phyloP scores from a whole-genome alignment of 1,140 invertebrate species.

The Spodoptera frugiperda region DNA sequence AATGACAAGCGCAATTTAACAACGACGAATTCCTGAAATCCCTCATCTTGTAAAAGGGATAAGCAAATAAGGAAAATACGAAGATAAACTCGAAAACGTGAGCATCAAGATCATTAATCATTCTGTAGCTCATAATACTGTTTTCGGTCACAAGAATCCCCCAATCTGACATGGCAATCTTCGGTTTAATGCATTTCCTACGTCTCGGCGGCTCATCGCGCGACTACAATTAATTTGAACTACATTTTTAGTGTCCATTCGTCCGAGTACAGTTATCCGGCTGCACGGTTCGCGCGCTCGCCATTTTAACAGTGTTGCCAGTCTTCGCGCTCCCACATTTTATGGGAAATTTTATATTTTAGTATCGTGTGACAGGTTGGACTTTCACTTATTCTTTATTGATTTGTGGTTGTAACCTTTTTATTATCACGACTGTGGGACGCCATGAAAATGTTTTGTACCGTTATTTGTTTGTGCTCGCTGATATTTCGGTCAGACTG shows the following conservation, averaged over 20 bases:
- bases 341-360: constrained; percentile 51
- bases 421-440: constrained; percentile 27
- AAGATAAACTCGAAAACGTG: not conserved
- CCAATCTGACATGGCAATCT: not conserved
- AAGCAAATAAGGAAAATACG: constrained; percentile 8
- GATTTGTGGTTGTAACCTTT: constrained; percentile 10
- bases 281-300: constrained; percentile 38
- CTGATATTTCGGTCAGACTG: constrained; percentile 18
- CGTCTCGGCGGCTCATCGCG: constrained; percentile 6
- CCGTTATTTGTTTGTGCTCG: constrained; percentile 13
- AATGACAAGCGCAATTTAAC: not conserved
- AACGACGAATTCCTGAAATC: not conserved
- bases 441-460: constrained; percentile 10
- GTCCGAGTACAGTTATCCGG: constrained; percentile 44
- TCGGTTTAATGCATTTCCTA: constrained; percentile 27
- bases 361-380: constrained; percentile 29
- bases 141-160: constrained; percentile 7
- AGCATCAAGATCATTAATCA: not conserved
- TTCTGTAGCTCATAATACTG: not conserved
- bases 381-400: constrained; percentile 36
- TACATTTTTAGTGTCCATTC: constrained; percentile 28
- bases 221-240: constrained; percentile 17
- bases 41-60: not conserved
- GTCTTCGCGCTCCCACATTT: constrained; percentile 51
- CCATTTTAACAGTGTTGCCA: constrained; percentile 50